Evolutionary conservation across 2,113 vertebrate species (phyloP), one percentile per base, ranked within the genome.

Genomic region (Plecotus auritus): DNA sequence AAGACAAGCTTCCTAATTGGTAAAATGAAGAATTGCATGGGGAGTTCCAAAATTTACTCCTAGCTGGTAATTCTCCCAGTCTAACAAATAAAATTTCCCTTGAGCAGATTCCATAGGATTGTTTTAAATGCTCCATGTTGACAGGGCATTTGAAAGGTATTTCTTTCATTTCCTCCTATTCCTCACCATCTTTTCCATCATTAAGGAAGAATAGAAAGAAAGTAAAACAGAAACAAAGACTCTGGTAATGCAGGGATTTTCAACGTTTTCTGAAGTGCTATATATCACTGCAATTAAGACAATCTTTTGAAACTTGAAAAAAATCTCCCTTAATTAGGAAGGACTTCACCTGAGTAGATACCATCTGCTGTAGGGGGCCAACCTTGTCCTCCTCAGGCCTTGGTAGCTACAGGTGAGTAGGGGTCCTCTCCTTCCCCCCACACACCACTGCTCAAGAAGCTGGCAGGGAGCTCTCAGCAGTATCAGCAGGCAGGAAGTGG

Each of bases 401-500:
- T 93, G 94, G 94, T 82, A 94, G 77, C 64, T 64, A 51, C 64
- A 92, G 94, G 92, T 96, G 69, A 97, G 85, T 45, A 23, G 26
- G 37, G 13, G 10, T 42, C 13, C 20, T 30, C 84, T 54, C 28
- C 20, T 70, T 84, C 42, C 72, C 66, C 40, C 74, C 22, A 37
- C 47, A 70, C 26, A 45, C 7, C 9, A 32, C 61, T 92, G 73
- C 42, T 88, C 37, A 81, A 85, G 90, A 94, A 95, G 82, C 72
- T 96, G 88, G 81, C 96, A 93, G 72, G 42, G 35, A 90, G 28
- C 77, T 90, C 87, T 91, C 40, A 96, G 78, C 78, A 61, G 35
- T 66, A 91, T 56, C 37, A 87, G 91, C 92, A 96, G 85, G 64
- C 91, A 95, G 96, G 95, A 97, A 97, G 82, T 80, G 13, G 81